Evolutionary conservation across 2,797 vertebrate species (phyloP).

Genomic region (Helarctos malayanus): DNA sequence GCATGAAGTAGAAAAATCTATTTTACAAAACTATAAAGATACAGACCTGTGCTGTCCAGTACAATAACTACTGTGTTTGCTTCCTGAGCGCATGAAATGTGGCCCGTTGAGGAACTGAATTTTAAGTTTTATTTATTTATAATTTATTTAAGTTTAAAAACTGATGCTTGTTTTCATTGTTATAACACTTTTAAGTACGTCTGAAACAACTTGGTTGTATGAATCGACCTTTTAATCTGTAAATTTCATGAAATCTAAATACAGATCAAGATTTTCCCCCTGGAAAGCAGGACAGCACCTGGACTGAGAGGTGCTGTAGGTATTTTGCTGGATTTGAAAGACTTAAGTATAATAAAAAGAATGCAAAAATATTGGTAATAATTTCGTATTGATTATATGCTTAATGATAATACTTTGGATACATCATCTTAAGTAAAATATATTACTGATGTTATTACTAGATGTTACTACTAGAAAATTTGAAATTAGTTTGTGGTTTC

Average conservation of each 20-base stretch:
- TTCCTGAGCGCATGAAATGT: background rate
- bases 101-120: background rate
- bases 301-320: background rate
- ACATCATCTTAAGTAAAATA: constrained; percentile 23
- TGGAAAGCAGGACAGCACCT: background rate
- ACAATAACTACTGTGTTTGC: background rate
- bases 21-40: background rate
- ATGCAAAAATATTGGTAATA: background rate
- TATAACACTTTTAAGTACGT: background rate
- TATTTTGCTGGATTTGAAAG: constrained; percentile 27
- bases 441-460: constrained; percentile 21
- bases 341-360: background rate
- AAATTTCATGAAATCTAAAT: constrained; percentile 46
- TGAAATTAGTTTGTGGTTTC: background rate
- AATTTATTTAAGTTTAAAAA: constrained; percentile 8
- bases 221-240: constrained; percentile 30
- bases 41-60: background rate
- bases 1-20: background rate
- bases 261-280: background rate
- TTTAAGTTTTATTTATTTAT: constrained; percentile 28
- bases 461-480: constrained; percentile 8
- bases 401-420: constrained; percentile 38
- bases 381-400: constrained; percentile 24
- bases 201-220: constrained; percentile 9
- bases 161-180: background rate